phyloP scores from a whole-genome alignment of 2,797 vertebrate species.

The Sus cebifrons region DNA sequence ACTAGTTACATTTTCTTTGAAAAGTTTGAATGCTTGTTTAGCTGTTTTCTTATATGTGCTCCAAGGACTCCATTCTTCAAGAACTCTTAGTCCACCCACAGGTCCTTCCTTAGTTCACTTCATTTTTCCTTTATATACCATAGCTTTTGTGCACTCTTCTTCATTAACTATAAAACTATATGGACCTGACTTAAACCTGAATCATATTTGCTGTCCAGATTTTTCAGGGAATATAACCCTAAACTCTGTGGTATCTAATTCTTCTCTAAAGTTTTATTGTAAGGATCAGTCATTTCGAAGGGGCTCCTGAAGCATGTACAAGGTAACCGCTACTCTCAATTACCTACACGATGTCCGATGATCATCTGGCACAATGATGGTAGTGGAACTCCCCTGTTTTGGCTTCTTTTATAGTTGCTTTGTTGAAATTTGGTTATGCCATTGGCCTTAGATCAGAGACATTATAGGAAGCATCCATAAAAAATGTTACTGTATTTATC shows the following conservation, averaged over 20 bases:
- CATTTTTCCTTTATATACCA: not conserved
- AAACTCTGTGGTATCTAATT: not conserved
- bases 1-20: not conserved
- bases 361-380: not conserved
- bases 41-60: not conserved
- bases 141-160: not conserved
- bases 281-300: not conserved
- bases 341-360: not conserved
- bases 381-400: not conserved
- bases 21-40: not conserved
- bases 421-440: not conserved
- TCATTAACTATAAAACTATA: not conserved
- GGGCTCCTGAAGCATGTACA: not conserved
- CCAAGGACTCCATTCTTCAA: not conserved
- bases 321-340: not conserved
- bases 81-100: not conserved
- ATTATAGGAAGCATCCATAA: not conserved
- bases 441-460: not conserved
- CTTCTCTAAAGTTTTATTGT: not conserved
- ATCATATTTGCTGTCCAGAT: not conserved
- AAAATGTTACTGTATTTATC: not conserved
- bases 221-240: not conserved
- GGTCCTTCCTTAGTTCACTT: not conserved
- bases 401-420: not conserved
- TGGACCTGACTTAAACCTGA: not conserved